A percentile compares a stretch with the other conserved stretches of the same genome.
phyloP scores from a whole-genome alignment of 2,888 invertebrate genomes.

The Sminthurides aquaticus region DNA sequence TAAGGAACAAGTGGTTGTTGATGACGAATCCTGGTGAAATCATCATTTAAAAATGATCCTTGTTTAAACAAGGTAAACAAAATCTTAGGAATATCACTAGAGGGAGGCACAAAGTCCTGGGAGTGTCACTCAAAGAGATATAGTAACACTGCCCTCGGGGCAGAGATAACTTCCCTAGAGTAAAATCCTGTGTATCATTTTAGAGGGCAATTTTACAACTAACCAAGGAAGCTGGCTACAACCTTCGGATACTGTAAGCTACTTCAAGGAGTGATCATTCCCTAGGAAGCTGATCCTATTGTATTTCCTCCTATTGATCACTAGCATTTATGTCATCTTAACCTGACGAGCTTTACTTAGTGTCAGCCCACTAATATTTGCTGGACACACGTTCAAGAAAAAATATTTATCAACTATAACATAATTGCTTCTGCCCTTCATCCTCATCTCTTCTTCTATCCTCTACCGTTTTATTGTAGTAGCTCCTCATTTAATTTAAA shows the following conservation, averaged over 20 bases:
- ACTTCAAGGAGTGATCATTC: background rate
- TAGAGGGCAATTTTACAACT: no score
- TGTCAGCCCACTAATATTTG: conserved; percentile 21
- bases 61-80: no score
- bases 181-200: no score
- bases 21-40: no score
- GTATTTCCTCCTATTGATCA: background rate
- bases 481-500: no score
- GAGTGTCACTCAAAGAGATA: background rate
- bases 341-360: background rate
- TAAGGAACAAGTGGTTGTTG: no score
- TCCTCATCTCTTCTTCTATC: no score
- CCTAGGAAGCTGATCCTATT: background rate
- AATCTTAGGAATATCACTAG: background rate
- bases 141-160: background rate
- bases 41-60: no score
- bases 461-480: no score
- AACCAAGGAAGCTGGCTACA: no score
- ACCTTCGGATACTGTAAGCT: no score
- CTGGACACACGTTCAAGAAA: conserved; percentile 5
- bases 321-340: background rate
- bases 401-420: background rate
- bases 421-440: no score
- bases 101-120: background rate
- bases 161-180: background rate